Conservation (phyloP, 2,113 vertebrate species). For the Nibea albiflora region DNA sequence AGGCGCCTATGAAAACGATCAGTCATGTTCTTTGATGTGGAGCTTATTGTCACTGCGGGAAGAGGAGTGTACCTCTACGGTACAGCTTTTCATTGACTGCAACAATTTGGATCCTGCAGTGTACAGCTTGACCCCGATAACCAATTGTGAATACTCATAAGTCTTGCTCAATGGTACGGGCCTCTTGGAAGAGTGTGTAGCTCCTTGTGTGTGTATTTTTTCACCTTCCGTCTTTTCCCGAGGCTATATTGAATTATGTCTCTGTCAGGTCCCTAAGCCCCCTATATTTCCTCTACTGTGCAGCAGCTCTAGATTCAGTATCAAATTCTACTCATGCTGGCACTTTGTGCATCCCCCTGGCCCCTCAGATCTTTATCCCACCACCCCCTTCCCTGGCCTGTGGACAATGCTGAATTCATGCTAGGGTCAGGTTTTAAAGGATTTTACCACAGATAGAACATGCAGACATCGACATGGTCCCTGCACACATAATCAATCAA, state of each 20-base stretch:
- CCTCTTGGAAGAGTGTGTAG: conserved; percentile 32
- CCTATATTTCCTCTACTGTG: conserved; percentile 79
- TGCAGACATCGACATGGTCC: conserved; percentile 36
- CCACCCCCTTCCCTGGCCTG: conserved; percentile 60
- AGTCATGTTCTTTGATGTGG: conserved; percentile 65
- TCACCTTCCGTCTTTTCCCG: conserved; percentile 66
- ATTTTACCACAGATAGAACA: conserved; percentile 57
- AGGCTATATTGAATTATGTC: conserved; percentile 83
- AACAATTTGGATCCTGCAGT: conserved; percentile 64
- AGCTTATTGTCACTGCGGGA: conserved; percentile 59
- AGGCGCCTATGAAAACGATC: conserved; percentile 54
- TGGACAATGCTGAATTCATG: conserved; percentile 74
- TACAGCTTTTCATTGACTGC: conserved; percentile 64
- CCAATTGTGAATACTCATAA: conserved; percentile 67
- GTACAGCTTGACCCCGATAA: conserved; percentile 67
- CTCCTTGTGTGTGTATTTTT: conserved; percentile 45
- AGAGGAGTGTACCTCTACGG: conserved; percentile 26
- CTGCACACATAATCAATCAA: conserved; percentile 65
- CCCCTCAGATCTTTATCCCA: conserved; percentile 80
- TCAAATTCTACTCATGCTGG: conserved; percentile 81
- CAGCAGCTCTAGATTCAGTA: conserved; percentile 77
- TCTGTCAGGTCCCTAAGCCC: conserved; percentile 82
- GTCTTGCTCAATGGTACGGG: conserved; percentile 43
- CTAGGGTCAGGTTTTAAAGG: conserved; percentile 61
- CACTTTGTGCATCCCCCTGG: conserved; percentile 76